These are phyloP conservation scores for Colinus virginianus DNA, from an alignment of 2,113 vertebrate species.

Conservation along the genomic window DNA sequence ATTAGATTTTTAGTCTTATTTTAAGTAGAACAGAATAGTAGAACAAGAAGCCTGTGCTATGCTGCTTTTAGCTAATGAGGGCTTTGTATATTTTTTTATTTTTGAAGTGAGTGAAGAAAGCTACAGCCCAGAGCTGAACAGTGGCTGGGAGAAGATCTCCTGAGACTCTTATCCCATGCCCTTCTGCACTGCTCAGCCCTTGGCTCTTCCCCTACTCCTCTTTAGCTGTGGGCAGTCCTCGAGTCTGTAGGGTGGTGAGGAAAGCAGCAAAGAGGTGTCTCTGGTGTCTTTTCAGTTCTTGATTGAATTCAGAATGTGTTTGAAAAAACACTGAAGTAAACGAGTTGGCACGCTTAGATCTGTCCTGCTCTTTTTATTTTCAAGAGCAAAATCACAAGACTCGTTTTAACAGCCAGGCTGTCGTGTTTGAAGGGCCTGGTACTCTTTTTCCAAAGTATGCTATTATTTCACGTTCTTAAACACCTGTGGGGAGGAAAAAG, in stretches of 20 bases:
- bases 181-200: neutral
- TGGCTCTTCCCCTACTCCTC: accelerated
- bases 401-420: neutral
- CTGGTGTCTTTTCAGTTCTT: neutral
- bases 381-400: neutral
- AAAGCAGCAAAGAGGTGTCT: neutral
- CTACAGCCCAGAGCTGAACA: neutral
- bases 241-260: neutral
- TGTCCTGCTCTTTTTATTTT: neutral
- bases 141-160: neutral
- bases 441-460: neutral
- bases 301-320: neutral
- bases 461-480: neutral
- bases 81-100: neutral
- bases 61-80: neutral
- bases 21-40: neutral
- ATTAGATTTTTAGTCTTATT: neutral
- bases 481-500: neutral
- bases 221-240: neutral
- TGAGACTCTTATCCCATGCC: neutral
- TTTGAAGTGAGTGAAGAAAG: neutral
- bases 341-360: neutral
- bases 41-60: neutral
- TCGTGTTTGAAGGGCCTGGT: neutral
- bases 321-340: neutral